A percentile compares a stretch with the other conserved stretches of the same genome.
Conservation (phyloP, 2,888 invertebrate genomes). For the Cantharis lateralis region DNA sequence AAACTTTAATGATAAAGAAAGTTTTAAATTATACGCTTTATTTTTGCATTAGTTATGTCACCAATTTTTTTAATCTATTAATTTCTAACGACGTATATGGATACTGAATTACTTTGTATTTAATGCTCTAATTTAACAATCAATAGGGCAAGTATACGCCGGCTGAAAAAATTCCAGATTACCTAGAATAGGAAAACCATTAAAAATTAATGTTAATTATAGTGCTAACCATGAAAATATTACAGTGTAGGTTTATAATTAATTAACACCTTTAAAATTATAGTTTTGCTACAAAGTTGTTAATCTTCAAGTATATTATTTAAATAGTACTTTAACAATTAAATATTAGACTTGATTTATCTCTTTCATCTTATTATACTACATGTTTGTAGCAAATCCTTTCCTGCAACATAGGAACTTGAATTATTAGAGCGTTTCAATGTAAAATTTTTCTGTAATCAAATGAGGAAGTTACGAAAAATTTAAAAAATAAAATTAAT, state of each 20-base stretch:
- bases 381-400: too few species aligned
- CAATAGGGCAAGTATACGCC: not conserved
- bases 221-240: not conserved
- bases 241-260: not conserved
- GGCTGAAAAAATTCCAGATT: not conserved
- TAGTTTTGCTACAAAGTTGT: not conserved
- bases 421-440: too few species aligned
- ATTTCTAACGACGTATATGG: slow-evolving; percentile 1
- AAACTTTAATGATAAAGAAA: slow-evolving; percentile 2
- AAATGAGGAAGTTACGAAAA: too few species aligned
- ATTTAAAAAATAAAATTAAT: too few species aligned
- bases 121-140: not conserved
- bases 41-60: slow-evolving; percentile 1
- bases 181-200: not conserved
- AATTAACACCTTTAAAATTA: not conserved
- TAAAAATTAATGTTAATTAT: not conserved
- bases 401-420: too few species aligned
- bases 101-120: not conserved
- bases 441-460: too few species aligned
- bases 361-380: too few species aligned
- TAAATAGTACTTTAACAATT: too few species aligned
- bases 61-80: slow-evolving; percentile 1
- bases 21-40: slow-evolving; percentile 1
- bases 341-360: too few species aligned
- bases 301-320: not conserved